Base-by-base conservation (phyloP, 2,888 invertebrate species). In the Arge pagana region DNA sequence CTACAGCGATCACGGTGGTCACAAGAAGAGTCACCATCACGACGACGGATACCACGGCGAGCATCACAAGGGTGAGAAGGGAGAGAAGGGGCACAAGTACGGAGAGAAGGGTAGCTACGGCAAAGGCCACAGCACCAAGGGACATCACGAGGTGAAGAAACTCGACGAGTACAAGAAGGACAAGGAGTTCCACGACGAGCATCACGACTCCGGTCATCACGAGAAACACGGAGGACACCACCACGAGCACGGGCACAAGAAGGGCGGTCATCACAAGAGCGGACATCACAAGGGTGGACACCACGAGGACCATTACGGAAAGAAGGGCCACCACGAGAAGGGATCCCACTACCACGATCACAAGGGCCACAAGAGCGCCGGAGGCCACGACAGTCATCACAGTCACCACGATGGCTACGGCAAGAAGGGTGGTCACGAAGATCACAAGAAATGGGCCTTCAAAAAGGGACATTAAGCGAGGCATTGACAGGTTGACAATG, bases 81-180 rank as follows among this genome's bases (percentile, higher is more conserved):
- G 85, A 6, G 85, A 85, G 62, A 85, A 85, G 59, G 85, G 84
- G 0, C 84, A 84, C 66, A 84, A 83, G 64, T 85, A 82, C 65
- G 83, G 80, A 60, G 85, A 85, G 63, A 83, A 85, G 55, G 90
- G 90, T 7, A 84, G 85, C 61, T 91, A 87, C 74, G 88, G 89
- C 57, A 92, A 92, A 69, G 92, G 92, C 0, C 91, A 92, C 77
- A 87, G 87, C 57, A 92, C 90, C 61, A 89, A 92, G 74, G 91
- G 93, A 52, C 89, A 90, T 61, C 92, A 93, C 71, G 88, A 90
- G 72, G 82, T 91, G 5, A 90, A 93, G 77, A 92, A 93, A 69
- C 77, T 89, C 55, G 90, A 93, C 74, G 92, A 92, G 76, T 90
- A 85, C 77, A 89, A 90, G 72, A 92, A 92, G 74, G 88, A 91